These are phyloP conservation scores for Bugulina stolonifera DNA, from an alignment of 2,888 invertebrate genomes.

Conservation along the genomic window DNA sequence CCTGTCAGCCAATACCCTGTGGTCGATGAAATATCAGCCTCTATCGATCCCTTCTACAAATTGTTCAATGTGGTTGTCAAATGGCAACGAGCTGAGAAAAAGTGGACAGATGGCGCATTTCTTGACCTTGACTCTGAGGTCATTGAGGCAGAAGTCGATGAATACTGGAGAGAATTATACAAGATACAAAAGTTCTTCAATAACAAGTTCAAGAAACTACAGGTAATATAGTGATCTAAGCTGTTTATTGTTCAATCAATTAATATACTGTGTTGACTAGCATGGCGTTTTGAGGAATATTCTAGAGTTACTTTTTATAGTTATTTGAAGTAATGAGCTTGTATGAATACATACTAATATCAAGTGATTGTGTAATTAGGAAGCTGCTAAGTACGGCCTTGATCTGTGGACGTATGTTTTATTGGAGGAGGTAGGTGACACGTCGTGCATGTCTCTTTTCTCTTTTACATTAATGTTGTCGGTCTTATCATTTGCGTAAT, in stretches of 20 bases:
- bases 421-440: slow-evolving; percentile 18
- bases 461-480: background rate
- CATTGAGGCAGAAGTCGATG: slow-evolving; percentile 75
- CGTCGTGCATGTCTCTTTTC: slow-evolving; percentile 1
- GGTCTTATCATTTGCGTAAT: background rate
- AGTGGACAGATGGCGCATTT: slow-evolving; percentile 88
- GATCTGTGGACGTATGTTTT: slow-evolving; percentile 20
- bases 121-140: slow-evolving; percentile 71
- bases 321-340: no score
- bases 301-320: no score
- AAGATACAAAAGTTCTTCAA: slow-evolving; percentile 67
- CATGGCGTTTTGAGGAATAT: no score
- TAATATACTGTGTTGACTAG: no score
- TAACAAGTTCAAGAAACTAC: slow-evolving; percentile 48
- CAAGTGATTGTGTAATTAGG: slow-evolving; percentile 8
- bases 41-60: slow-evolving; percentile 61
- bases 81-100: slow-evolving; percentile 75
- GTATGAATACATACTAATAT: no score
- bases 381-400: slow-evolving; percentile 8
- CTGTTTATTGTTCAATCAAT: no score
- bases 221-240: no score
- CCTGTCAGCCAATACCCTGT: slow-evolving; percentile 70
- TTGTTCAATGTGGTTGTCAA: slow-evolving; percentile 60
- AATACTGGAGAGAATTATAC: slow-evolving; percentile 67
- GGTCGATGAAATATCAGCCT: slow-evolving; percentile 65